Conservation (phyloP, 2,888 invertebrate species). For the Spisula subtruncata region DNA sequence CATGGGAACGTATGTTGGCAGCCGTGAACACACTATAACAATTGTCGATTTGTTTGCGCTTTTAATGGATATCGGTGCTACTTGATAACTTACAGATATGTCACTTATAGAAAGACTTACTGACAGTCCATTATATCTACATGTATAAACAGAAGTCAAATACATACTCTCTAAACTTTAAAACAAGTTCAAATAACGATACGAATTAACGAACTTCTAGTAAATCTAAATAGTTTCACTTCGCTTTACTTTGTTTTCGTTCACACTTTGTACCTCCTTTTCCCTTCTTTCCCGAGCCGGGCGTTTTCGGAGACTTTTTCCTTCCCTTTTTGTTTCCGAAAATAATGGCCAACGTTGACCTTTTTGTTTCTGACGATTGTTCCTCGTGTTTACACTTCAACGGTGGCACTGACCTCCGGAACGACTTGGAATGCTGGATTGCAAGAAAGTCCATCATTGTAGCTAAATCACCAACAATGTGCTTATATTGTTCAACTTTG, state of each 20-base stretch:
- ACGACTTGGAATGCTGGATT: slow-evolving; percentile 80
- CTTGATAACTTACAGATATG: background rate
- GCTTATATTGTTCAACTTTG: slow-evolving; percentile 72
- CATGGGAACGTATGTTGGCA: background rate
- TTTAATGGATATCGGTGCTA: slow-evolving; percentile 5
- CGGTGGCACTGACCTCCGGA: slow-evolving; percentile 77
- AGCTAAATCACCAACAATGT: slow-evolving; percentile 71
- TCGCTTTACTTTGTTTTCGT: slow-evolving; percentile 27
- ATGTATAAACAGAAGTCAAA: background rate
- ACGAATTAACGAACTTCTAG: background rate
- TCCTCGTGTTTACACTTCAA: slow-evolving; percentile 61
- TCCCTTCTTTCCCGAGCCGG: slow-evolving; percentile 49
- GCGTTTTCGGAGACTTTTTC: slow-evolving; percentile 55
- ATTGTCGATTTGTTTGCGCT: background rate
- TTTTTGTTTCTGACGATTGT: slow-evolving; percentile 61
- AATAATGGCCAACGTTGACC: slow-evolving; percentile 79
- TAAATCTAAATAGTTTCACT: background rate
- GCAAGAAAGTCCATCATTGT: slow-evolving; percentile 79
- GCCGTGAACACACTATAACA: background rate
- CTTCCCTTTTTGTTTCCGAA: slow-evolving; percentile 76
- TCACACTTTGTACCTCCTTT: slow-evolving; percentile 37
- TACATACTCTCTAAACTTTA: background rate
- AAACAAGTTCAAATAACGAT: slow-evolving; percentile 15
- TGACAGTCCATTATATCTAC: background rate
- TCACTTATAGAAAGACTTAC: background rate